phyloP scores from a whole-genome alignment of 2,113 vertebrate genomes.

The Chionomys nivalis region DNA sequence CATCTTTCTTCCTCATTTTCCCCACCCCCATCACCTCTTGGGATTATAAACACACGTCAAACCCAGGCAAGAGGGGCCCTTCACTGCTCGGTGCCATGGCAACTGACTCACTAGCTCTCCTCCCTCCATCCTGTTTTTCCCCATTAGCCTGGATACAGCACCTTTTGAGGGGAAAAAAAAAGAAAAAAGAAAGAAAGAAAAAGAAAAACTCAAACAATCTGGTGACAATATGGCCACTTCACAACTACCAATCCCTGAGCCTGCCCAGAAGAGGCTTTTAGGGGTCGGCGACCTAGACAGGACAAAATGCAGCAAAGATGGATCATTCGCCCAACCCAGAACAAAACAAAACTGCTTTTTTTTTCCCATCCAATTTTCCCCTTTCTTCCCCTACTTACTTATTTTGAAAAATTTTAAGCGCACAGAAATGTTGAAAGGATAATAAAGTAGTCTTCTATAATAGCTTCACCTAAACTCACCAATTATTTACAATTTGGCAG shows the following conservation, averaged over 20 bases:
- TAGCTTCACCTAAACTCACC: not conserved
- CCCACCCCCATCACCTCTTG: slow-evolving; percentile 50
- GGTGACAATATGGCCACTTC: slow-evolving; percentile 46
- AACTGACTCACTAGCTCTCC: slow-evolving; percentile 48
- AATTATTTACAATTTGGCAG: not conserved
- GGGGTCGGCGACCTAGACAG: slow-evolving; percentile 4
- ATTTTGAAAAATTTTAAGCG: slow-evolving; percentile 7
- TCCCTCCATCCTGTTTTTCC: not conserved
- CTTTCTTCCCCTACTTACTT: not conserved
- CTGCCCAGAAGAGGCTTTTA: not conserved
- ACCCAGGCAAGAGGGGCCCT: slow-evolving; percentile 37
- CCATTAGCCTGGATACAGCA: slow-evolving; percentile 36
- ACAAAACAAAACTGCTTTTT: not conserved
- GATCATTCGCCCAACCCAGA: not conserved
- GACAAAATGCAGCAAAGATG: not conserved
- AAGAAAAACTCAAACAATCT: not conserved
- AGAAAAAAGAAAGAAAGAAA: not conserved
- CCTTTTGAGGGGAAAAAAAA: not conserved
- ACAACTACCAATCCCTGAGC: not conserved
- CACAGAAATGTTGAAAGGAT: not conserved
- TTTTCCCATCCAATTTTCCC: not conserved
- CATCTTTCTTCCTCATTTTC: slow-evolving; percentile 51
- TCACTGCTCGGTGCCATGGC: slow-evolving; percentile 48
- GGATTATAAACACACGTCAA: slow-evolving; percentile 55
- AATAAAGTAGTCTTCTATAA: not conserved